Evolutionary conservation across 1,140 invertebrate species (phyloP).

Genomic region (Drosophila teissieri): DNA sequence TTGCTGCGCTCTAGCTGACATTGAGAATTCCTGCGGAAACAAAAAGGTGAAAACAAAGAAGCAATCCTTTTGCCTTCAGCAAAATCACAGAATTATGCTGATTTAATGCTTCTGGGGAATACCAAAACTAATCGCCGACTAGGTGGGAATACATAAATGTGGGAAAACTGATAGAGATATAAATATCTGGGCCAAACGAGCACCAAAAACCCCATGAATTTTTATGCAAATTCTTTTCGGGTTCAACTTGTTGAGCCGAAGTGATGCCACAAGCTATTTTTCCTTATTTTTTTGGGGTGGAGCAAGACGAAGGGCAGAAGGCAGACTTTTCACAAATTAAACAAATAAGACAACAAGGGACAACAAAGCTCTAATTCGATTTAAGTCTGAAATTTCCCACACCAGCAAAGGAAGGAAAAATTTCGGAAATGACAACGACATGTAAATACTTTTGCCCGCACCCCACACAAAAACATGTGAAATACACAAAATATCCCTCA

Average conservation of each 20-base stretch:
- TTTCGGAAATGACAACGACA: conserved; percentile 67
- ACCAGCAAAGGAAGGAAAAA: background rate
- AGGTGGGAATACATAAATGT: background rate
- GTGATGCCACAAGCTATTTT: conserved; percentile 32
- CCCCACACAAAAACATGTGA: conserved; percentile 21
- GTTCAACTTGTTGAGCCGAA: conserved; percentile 50
- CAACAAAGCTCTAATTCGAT: conserved; percentile 68
- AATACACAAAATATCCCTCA: conserved; percentile 11
- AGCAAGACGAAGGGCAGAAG: background rate
- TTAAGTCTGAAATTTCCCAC: conserved; percentile 32
- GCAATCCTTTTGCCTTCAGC: conserved; percentile 7
- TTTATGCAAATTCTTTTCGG: conserved; percentile 76
- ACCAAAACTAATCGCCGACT: conserved; percentile 35
- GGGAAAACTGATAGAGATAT: conserved; percentile 25
- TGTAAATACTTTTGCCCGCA: conserved; percentile 70
- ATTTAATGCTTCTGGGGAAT: conserved; percentile 53
- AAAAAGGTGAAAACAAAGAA: conserved; percentile 1
- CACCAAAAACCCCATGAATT: conserved; percentile 56
- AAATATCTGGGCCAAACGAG: conserved; percentile 10
- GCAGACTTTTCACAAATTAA: conserved; percentile 69
- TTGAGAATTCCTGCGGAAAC: conserved; percentile 12
- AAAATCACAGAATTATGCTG: conserved; percentile 64
- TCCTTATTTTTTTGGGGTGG: no score
- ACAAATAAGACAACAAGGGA: conserved; percentile 75
- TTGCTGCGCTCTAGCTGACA: conserved; percentile 19